Evolutionary conservation across 2,797 vertebrate species (phyloP).

Genomic region (Rhinogobio ventralis): DNA sequence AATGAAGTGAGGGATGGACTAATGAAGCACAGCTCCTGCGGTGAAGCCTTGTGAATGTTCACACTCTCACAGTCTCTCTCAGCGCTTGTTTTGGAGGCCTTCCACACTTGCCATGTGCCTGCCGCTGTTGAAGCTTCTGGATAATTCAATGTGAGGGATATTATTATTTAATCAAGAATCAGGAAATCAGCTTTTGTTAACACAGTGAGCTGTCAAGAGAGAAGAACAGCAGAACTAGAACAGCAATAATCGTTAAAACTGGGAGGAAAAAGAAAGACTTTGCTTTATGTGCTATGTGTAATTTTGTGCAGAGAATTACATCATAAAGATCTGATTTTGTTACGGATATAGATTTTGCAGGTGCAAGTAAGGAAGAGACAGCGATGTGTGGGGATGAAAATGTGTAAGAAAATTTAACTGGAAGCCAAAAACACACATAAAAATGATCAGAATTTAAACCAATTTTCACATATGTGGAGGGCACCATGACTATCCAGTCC

Average conservation of each 20-base stretch:
- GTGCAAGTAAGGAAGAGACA: not conserved
- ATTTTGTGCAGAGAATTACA: not conserved
- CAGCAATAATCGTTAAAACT: constrained; percentile 10
- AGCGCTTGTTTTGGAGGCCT: not conserved
- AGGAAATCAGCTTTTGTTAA: constrained; percentile 61
- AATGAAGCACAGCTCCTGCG: constrained; percentile 12
- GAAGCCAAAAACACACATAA: not conserved
- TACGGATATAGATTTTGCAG: not conserved
- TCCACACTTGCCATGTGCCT: not conserved
- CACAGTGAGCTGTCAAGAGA: constrained; percentile 36
- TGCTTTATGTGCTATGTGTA: not conserved
- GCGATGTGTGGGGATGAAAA: not conserved
- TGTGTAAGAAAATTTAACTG: not conserved
- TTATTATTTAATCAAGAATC: constrained; percentile 65
- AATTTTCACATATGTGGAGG: not conserved
- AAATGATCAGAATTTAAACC: not conserved
- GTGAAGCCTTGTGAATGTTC: constrained; percentile 14
- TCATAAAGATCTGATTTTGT: not conserved
- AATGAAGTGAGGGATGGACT: constrained; percentile 36
- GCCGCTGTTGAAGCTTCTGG: constrained; percentile 40
- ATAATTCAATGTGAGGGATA: constrained; percentile 60
- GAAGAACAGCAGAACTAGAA: not conserved
- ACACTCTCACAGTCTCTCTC: constrained; percentile 18
- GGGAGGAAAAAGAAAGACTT: not conserved
- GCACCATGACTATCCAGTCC: not conserved